phyloP scores from a whole-genome alignment of 2,797 vertebrate genomes.

The Hippocampus kuda region DNA sequence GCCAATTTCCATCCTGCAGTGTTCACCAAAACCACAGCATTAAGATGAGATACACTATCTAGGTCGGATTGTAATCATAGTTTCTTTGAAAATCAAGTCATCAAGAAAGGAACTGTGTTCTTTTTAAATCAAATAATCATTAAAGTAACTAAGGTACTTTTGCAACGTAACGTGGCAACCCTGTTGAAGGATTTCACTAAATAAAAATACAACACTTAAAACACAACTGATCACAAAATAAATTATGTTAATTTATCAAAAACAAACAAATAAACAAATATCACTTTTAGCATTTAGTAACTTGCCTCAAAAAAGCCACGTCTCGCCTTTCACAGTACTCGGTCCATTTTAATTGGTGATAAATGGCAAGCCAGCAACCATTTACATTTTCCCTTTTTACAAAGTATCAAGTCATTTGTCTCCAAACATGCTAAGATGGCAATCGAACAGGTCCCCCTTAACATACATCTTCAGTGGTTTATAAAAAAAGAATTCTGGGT shows the following conservation, averaged over 20 bases:
- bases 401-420: not conserved
- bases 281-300: too few species aligned
- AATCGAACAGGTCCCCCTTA: conserved; percentile 32
- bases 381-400: not conserved
- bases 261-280: too few species aligned
- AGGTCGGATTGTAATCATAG: not conserved
- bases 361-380: not conserved
- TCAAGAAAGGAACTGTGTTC: too few species aligned
- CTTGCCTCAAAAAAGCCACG: not conserved
- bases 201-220: not conserved
- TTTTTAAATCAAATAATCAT: too few species aligned
- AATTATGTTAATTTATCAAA: too few species aligned
- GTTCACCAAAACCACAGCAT: not conserved
- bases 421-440: conserved; percentile 5
- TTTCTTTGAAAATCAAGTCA: too few species aligned
- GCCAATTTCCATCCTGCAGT: not conserved
- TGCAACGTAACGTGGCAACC: not conserved
- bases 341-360: not conserved
- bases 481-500: conserved; percentile 48
- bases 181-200: not conserved
- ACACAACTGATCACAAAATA: too few species aligned
- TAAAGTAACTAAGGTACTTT: not conserved
- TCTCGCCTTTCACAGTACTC: not conserved
- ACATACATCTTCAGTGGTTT: conserved; percentile 42
- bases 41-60: not conserved